phyloP scores from a whole-genome alignment of 1,140 invertebrate genomes.

The Sinonovacula constricta region DNA sequence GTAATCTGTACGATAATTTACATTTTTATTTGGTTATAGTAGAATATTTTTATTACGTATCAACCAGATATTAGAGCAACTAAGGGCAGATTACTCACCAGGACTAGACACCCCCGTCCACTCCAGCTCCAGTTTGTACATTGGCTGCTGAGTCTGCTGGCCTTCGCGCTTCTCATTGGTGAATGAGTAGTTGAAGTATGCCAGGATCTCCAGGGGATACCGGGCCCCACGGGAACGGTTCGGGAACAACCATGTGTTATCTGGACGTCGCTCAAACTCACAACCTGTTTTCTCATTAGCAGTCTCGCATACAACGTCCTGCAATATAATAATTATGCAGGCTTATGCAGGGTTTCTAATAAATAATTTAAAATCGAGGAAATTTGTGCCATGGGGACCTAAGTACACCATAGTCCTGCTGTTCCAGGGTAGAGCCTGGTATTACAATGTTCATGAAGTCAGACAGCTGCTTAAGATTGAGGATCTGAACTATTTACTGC shows the following conservation, averaged over 20 bases:
- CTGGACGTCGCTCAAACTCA: neutral
- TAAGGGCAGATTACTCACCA: neutral
- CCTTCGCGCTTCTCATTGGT: neutral
- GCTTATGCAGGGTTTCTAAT: neutral
- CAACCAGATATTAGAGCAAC: neutral
- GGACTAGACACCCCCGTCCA: neutral
- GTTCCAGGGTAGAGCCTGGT: too few relatives aligned
- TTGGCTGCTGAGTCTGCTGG: neutral
- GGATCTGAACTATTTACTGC: too few relatives aligned
- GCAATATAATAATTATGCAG: neutral
- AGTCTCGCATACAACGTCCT: neutral
- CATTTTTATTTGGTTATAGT: neutral
- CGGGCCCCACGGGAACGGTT: neutral
- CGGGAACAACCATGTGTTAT: neutral
- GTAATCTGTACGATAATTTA: neutral
- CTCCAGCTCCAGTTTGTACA: neutral
- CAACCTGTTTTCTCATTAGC: neutral
- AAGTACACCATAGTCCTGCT: too few relatives aligned
- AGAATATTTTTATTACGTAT: neutral
- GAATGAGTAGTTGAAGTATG: neutral
- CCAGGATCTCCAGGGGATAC: neutral
- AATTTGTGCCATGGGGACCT: neutral
- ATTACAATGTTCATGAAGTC: too few relatives aligned
- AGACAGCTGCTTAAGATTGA: too few relatives aligned
- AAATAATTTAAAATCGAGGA: neutral